phyloP scores from a whole-genome alignment of 2,113 vertebrate species.

The Himantopus leucocephalus region DNA sequence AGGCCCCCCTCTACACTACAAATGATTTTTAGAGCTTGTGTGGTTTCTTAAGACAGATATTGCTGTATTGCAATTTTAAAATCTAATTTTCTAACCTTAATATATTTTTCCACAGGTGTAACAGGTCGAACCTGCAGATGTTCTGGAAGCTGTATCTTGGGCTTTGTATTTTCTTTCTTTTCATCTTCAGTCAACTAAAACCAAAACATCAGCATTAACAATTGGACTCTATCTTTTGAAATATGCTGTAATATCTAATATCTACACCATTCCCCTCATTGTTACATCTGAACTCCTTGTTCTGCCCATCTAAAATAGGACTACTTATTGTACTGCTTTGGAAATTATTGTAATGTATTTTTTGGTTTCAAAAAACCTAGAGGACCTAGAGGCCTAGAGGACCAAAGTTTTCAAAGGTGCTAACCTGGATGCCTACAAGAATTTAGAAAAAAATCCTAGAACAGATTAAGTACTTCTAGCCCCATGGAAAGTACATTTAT shows the following conservation, averaged over 20 bases:
- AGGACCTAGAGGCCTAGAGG: background rate
- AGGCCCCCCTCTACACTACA: background rate
- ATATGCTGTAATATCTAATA: background rate
- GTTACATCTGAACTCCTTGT: background rate
- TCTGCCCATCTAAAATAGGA: background rate
- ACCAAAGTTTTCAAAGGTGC: background rate
- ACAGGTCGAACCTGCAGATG: constrained; percentile 71
- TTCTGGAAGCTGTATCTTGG: constrained; percentile 68
- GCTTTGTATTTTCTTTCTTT: constrained; percentile 41
- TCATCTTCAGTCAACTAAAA: constrained; percentile 64
- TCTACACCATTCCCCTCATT: background rate
- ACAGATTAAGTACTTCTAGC: background rate
- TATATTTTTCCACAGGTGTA: constrained; percentile 76
- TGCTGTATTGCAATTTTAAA: background rate
- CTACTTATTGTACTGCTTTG: background rate
- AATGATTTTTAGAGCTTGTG: background rate
- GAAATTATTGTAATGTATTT: background rate
- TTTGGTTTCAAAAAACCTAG: background rate
- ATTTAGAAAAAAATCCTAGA: background rate
- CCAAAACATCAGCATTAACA: constrained; percentile 29
- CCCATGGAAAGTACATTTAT: background rate
- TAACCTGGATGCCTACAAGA: background rate
- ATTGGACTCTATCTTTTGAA: background rate
- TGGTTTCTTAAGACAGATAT: background rate
- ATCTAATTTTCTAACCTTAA: constrained; percentile 69